Base-by-base conservation (phyloP, 2,888 invertebrate species). In the Lottia gigantea region DNA sequence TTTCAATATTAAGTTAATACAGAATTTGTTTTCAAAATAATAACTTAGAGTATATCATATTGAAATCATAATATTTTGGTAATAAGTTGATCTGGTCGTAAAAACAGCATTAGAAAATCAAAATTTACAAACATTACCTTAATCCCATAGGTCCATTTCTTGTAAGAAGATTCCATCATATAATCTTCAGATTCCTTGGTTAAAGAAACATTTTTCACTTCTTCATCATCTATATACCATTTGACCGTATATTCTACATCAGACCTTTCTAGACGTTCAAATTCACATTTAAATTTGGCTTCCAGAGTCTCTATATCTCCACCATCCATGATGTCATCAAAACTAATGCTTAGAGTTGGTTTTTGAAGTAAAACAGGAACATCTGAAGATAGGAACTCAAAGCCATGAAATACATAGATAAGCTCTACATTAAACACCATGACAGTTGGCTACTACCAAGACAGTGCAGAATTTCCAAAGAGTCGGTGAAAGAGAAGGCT, bases 261-360 rank as follows among this genome's bases (percentile, higher is more conserved):
- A 7, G 72, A 72, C 15, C 75, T 71, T 6, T 47, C 64, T 26
- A 77, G 62, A 15, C 64, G 70, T 16, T 66, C 63, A 66, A 76
- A 76, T 26, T 46, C 46, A 45, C 77, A 77, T 26, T 31, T 70
- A 65, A 77, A 76, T 47, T 66, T 49, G 11, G 75, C 62, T 6
- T 19, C 31, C 6, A 6, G 31, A 31, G 31, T 31, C 31, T 31
- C 31, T 4, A 31, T 6, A 31, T 31, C 31, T 2, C 31, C 31
- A 31, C 31, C 31, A 31, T 31, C 31, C 31, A 31, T 70, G 16
- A 16, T 16, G 61, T 72, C 11, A 40, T 40, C 45, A 45, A 71
- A 68, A 25, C 61, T 46, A 12, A 76, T 73, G 49, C 16, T 66
- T 31, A 77, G 66, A 31, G 23, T 49, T 46, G 77, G 77, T 15